These are phyloP conservation scores for Scaeva pyrastri DNA, from an alignment of 2,888 invertebrate genomes.

Conservation along the genomic window DNA sequence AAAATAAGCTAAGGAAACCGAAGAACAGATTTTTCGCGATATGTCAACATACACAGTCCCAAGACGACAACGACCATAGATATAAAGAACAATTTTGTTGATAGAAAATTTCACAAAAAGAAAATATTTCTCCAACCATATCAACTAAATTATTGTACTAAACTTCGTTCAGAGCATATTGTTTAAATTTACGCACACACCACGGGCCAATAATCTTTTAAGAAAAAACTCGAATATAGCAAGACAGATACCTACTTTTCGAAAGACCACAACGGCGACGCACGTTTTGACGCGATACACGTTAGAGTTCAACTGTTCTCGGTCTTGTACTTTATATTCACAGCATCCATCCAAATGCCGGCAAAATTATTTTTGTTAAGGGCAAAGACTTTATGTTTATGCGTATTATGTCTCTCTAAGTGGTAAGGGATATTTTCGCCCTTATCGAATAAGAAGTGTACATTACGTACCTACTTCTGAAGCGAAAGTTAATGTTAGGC, in stretches of 20 bases:
- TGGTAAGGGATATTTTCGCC: neutral
- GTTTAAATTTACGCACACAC: slow-evolving; percentile 6
- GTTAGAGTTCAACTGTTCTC: slow-evolving; percentile 65
- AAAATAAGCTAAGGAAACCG: neutral
- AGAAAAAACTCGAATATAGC: slow-evolving; percentile 2
- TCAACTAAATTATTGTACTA: slow-evolving; percentile 8
- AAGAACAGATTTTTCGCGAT: slow-evolving; percentile 14
- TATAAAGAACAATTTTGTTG: neutral
- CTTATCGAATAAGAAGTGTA: neutral
- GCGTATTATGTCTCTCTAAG: neutral
- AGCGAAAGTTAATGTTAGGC: neutral
- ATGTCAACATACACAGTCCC: slow-evolving; percentile 15
- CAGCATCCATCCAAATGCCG: slow-evolving; percentile 65
- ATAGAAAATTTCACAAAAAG: neutral
- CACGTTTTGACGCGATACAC: slow-evolving; percentile 56
- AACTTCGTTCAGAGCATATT: slow-evolving; percentile 14
- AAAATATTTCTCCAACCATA: slow-evolving; percentile 5
- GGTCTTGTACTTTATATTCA: slow-evolving; percentile 27
- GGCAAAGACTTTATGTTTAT: slow-evolving; percentile 23
- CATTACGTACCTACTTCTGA: neutral
- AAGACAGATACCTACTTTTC: neutral
- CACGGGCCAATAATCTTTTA: neutral
- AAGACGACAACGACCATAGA: neutral
- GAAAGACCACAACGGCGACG: slow-evolving; percentile 1
- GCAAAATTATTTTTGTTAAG: slow-evolving; percentile 37